Percentiles rank a stretch among this genome's conserved stretches.
phyloP scores from a whole-genome alignment of 2,113 vertebrate genomes.

The Salvator merianae region DNA sequence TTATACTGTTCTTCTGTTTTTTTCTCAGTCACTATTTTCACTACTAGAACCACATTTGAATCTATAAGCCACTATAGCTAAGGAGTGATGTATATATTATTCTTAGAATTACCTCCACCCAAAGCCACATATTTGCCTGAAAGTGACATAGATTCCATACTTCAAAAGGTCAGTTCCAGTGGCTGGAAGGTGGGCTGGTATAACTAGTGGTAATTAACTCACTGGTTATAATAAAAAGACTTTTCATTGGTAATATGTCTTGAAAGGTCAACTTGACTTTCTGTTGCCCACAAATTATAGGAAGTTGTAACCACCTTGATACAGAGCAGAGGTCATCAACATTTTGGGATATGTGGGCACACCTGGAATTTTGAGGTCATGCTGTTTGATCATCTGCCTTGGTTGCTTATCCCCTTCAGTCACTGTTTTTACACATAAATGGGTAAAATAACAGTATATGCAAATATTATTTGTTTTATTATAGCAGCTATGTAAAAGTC shows the following conservation, averaged over 20 bases:
- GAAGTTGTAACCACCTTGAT: not conserved
- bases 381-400: too few species aligned
- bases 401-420: too few species aligned
- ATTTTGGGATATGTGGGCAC: not conserved
- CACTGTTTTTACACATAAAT: too few species aligned
- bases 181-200: not conserved
- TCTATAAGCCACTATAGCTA: rapidly evolving
- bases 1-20: not conserved
- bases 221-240: rapidly evolving
- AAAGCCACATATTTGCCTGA: constrained; percentile 10
- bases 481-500: too few species aligned
- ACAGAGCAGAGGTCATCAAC: too few species aligned
- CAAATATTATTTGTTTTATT: too few species aligned
- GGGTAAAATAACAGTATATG: too few species aligned
- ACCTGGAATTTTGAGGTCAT: not conserved
- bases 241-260: constrained; percentile 20
- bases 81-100: not conserved
- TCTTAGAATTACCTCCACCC: not conserved
- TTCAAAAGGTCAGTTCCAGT: not conserved
- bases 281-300: not conserved
- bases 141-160: not conserved
- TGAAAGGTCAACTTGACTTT: constrained; percentile 16
- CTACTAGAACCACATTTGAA: not conserved
- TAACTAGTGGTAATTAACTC: not conserved
- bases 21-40: not conserved